A percentile compares a stretch with the other conserved stretches of the same genome.
phyloP scores from a whole-genome alignment of 1,140 invertebrate genomes.

The Neoseiulus cucumeris region DNA sequence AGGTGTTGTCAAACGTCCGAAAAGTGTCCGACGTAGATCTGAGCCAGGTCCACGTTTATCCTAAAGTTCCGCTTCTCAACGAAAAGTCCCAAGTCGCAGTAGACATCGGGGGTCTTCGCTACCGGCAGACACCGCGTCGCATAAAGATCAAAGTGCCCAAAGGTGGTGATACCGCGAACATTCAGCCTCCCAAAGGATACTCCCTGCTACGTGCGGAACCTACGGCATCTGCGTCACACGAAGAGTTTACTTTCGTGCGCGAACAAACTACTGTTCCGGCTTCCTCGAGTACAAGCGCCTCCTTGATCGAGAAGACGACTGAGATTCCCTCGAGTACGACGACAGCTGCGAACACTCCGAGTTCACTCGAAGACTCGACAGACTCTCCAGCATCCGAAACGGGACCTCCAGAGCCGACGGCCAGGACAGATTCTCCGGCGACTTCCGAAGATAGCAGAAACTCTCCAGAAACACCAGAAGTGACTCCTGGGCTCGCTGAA shows the following conservation, averaged over 20 bases:
- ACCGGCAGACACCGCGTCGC: background rate
- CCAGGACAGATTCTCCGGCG: background rate
- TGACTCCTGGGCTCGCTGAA: background rate
- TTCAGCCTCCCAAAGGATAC: background rate
- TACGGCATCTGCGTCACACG: background rate
- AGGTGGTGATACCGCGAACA: background rate
- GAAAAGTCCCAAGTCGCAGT: background rate
- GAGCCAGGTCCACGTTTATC: background rate
- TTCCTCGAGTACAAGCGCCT: background rate
- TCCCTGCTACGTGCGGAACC: background rate
- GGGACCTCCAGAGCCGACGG: background rate
- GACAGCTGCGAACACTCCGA: background rate
- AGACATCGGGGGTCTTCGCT: background rate
- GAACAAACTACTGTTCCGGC: background rate
- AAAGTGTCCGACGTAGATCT: background rate
- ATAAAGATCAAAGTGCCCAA: background rate
- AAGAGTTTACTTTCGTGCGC: constrained; percentile 5
- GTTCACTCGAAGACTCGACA: background rate
- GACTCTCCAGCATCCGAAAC: background rate
- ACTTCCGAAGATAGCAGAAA: background rate
- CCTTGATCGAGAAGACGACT: background rate
- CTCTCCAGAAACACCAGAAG: background rate
- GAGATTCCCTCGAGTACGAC: background rate
- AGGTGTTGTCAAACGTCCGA: background rate
- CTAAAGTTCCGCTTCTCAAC: background rate